phyloP scores from a whole-genome alignment of 2,888 invertebrate genomes.

The Thymelicus lineola region DNA sequence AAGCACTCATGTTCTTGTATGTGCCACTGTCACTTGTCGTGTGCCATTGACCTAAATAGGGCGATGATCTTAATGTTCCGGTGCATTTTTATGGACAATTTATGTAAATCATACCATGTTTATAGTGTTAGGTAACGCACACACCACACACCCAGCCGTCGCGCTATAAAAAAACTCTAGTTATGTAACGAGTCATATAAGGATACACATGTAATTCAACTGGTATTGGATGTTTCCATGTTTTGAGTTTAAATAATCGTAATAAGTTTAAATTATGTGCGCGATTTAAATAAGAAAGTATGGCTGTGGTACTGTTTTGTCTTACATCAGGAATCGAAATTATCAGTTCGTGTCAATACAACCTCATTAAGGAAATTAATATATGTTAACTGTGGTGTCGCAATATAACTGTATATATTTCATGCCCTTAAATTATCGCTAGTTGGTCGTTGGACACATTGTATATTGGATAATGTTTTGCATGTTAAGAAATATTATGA shows the following conservation, averaged over 20 bases:
- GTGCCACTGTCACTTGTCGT: slow-evolving; percentile 45
- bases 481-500: no score
- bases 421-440: no score
- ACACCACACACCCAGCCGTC: not conserved
- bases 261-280: not conserved
- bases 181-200: slow-evolving; percentile 23
- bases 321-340: no score
- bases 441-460: no score
- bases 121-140: slow-evolving; percentile 25
- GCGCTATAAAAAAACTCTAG: slow-evolving; percentile 27
- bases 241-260: not conserved
- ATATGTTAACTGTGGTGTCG: no score
- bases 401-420: no score
- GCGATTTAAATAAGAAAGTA: not conserved
- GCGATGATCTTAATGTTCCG: slow-evolving; percentile 46
- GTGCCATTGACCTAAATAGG: slow-evolving; percentile 57
- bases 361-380: no score
- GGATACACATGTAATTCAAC: slow-evolving; percentile 11
- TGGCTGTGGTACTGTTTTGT: no score
- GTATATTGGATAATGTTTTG: no score
- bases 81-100: slow-evolving; percentile 54
- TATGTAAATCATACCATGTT: slow-evolving; percentile 49
- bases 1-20: slow-evolving; percentile 41
- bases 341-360: no score
- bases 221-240: slow-evolving; percentile 21